Base-by-base conservation (phyloP, 2,888 invertebrate species). In the Leucophenga maculata region DNA sequence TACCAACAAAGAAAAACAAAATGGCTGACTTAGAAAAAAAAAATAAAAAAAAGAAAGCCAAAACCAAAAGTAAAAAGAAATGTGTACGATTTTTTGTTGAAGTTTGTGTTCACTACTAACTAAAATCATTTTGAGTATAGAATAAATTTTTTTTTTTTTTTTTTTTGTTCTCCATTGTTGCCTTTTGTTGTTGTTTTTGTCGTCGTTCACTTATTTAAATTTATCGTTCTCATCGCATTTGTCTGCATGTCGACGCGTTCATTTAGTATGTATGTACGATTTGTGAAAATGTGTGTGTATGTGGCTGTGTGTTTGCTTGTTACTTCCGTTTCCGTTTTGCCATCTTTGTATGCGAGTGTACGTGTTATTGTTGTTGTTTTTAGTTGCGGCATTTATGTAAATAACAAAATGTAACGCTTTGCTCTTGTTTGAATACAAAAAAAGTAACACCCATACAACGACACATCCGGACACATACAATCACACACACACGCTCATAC, bases 281-380 rank as follows among this genome's bases (percentile, higher is more conserved):
- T 39, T 46, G n/a, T n/a, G n/a, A n/a, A n/a, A n/a, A n/a, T n/a
- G n/a, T 26, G 26, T 26, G 26, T 2, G 4, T 3, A 4, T 26
- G 26, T 26, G 26, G 2, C 26, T 26, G 26, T 26, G 26, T 67
- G 64, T 60, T 50, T 76, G 76, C 66, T 70, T 73, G 75, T 73
- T 80, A 31, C 26, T 59, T 80, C 80, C 80, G 78, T 65, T 81
- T 80, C 80, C 82, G 79, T 71, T 65, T 75, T 69, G 68, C 55
- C 65, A 55, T 66, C 46, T 65, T 62, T 67, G 68, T 32, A 70
- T 16, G 46, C 48, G n/a, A 22, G 57, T 13, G 14, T 22, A 22
- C 44, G 44, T 44, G 44, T 60, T 60, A 69, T 60, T 71, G 65
- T 70, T 59, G 59, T 39, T 67, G 59, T 20, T 55, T 18, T 55